These are phyloP conservation scores for Argentina silus DNA, from an alignment of 2,797 vertebrate genomes.

Conservation along the genomic window DNA sequence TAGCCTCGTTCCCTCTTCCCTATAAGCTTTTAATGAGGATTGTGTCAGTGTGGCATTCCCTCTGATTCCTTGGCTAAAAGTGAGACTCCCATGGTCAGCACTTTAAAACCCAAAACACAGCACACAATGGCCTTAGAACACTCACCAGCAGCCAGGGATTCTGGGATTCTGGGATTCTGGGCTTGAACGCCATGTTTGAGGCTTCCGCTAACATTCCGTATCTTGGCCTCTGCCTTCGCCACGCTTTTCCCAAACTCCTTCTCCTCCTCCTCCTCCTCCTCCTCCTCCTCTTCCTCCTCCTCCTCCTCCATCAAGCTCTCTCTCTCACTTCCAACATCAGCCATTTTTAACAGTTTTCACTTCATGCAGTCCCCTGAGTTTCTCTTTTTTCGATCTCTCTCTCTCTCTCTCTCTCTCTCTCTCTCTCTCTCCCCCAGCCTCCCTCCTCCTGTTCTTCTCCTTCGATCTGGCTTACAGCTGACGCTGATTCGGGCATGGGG, in stretches of 20 bases:
- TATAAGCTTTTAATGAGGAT: constrained; percentile 66
- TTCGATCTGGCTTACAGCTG: constrained; percentile 73
- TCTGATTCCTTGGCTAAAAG: constrained; percentile 64
- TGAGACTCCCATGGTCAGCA: constrained; percentile 65
- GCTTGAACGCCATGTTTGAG: constrained; percentile 62
- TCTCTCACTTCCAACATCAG: constrained; percentile 63
- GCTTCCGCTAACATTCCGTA: constrained; percentile 61
- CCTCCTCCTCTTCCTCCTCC: constrained; percentile 51
- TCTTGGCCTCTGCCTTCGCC: constrained; percentile 61
- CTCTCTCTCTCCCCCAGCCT: constrained; percentile 33
- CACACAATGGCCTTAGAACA: constrained; percentile 61
- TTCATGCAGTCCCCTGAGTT: constrained; percentile 58
- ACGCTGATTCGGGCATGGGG: constrained; percentile 73
- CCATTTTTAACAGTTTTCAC: constrained; percentile 72
- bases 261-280: constrained; percentile 50
- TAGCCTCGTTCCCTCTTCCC: constrained; percentile 62
- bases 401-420: constrained; percentile 45
- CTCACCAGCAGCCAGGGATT: constrained; percentile 60
- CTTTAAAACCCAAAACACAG: constrained; percentile 66
- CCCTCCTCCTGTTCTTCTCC: constrained; percentile 49
- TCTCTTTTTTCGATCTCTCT: constrained; percentile 37
- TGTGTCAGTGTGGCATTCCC: constrained; percentile 64
- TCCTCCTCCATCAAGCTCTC: constrained; percentile 56
- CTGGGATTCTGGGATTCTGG: constrained; percentile 50
- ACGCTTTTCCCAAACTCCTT: constrained; percentile 42